Evolutionary conservation across 1,140 invertebrate species (phyloP), one percentile per base, ranked within the genome.

Genomic region (Trachelipus rathkii): DNA sequence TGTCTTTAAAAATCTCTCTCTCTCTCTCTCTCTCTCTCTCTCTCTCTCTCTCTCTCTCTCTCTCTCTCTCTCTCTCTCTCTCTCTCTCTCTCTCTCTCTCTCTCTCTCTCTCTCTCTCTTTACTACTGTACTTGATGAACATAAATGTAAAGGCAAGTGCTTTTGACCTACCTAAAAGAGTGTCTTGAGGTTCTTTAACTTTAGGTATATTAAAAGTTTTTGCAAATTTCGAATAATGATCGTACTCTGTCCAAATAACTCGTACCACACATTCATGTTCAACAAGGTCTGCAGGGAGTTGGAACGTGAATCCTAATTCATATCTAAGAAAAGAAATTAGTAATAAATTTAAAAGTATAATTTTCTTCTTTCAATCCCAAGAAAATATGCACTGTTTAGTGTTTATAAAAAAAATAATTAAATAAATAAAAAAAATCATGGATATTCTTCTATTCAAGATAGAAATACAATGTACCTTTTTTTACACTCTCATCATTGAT

Each of bases 161-260:
- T 60, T 15, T 68, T n/a, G 44, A 44, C 67, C 10, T 21, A 76
- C 73, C 75, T 4, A 77, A 71, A 0, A 74, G 69, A 4, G 11
- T 45, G 10, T 21, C n/a, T 1, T 44, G 10, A 6, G 44, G n/a
- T 71, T 79, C 78, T 2, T 19, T 67, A 10, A 79, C 73, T 21
- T 50, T 23, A 0, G 76, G 76, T n/a, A 44, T 24, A 24, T 73
- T 70, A 67, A 70, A 79, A 23, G 81, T 77, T n/a, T 66, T 33
- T 9, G 77, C 74, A 21, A 82, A 82, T 69, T 80, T 78, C 0
- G 81, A 82, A 67, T 80, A 77, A 23, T 82, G 81, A 73, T 82
- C 81, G 24, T 80, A 82, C 44, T 82, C 81, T 8, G 81, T 82
- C 45, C 78, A 67, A 77, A 82, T 78, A 9, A 79, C 78, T 10